Conservation (phyloP, 1,140 invertebrate genomes). For the Xylocopa sonorina region DNA sequence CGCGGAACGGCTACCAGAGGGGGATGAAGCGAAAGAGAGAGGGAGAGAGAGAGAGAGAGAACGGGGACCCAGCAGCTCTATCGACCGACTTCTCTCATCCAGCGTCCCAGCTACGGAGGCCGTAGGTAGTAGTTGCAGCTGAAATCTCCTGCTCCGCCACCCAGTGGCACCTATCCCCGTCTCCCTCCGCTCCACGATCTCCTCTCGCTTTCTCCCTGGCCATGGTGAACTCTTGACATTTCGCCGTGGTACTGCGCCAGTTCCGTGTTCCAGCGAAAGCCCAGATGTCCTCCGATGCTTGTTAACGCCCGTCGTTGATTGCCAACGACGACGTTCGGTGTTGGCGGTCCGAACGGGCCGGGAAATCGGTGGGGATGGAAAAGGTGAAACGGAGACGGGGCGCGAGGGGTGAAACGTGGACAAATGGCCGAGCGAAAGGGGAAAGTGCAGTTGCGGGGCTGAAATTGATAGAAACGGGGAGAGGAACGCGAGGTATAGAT, state of each 20-base stretch:
- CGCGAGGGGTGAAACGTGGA: background rate
- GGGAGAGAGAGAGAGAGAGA: constrained; percentile 58
- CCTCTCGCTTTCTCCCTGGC: constrained; percentile 44
- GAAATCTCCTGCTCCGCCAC: constrained; percentile 59
- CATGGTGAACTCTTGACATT: constrained; percentile 68
- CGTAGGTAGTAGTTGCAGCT: constrained; percentile 68
- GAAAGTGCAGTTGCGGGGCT: constrained; percentile 2
- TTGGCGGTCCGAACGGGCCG: background rate
- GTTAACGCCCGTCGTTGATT: constrained; percentile 62
- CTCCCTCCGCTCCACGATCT: background rate
- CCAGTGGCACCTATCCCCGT: background rate
- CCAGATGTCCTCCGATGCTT: constrained; percentile 62
- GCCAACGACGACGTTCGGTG: constrained; percentile 42
- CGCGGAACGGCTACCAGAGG: background rate
- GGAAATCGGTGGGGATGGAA: too few species aligned
- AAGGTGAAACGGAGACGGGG: background rate
- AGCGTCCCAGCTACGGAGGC: constrained; percentile 74
- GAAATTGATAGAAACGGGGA: constrained; percentile 18
- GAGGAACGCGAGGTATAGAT: background rate
- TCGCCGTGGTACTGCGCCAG: constrained; percentile 62
- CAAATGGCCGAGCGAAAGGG: background rate
- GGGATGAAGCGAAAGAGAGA: constrained; percentile 50
- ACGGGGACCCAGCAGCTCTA: constrained; percentile 74
- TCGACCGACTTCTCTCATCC: constrained; percentile 79
- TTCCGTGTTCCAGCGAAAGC: constrained; percentile 58